Base-by-base conservation (phyloP, 2,888 invertebrate species). In the Monopis laevigella region DNA sequence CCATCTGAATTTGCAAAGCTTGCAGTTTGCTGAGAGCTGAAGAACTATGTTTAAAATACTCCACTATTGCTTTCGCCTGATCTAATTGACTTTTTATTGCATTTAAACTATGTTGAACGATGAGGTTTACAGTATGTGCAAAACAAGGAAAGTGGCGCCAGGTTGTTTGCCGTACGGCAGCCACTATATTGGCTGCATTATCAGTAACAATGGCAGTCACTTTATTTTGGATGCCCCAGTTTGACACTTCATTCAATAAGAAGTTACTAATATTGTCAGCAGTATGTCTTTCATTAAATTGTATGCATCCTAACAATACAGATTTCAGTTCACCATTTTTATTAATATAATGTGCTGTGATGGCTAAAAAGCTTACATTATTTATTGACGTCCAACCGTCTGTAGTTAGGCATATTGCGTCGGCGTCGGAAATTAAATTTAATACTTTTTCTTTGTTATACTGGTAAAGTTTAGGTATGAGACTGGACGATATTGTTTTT, bases 341-440 rank as follows among this genome's bases (percentile, higher is more conserved):
- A 16, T 41, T 12, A 7, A 58, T 47, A 45, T 50, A 58, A 47
- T 59, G 54, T 3, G 45, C 51, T 14, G 55, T 58, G 7, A 58
- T 46, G 7, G 50, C 52, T 18, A 55, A 48, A 46, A 46, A 58
- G 39, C 50, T 51, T 32, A 28, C 27, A 11, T 39, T 28, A 28
- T 12, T 29, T 16, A 17, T 28, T 17, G 26, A 41, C 8, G 21
- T 34, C 32, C 34, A 41, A 12, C 40, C 40, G 18, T 24, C 34
- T 14, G 24, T 32, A 32, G 40, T 34, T 4, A 32, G 41, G 34
- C 32, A 32, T 34, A 34, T 21, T 17, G 32, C 32, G 30, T 40
- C 30, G 11, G 32, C 41, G 14, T 39, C 39, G 32, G 24, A 26
- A 13, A 14, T 8, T 21, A 40, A 10, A 11, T 28, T n/a, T 29